These are phyloP conservation scores for Eumerus sabulonum DNA, from an alignment of 2,888 invertebrate species.

Conservation along the genomic window DNA sequence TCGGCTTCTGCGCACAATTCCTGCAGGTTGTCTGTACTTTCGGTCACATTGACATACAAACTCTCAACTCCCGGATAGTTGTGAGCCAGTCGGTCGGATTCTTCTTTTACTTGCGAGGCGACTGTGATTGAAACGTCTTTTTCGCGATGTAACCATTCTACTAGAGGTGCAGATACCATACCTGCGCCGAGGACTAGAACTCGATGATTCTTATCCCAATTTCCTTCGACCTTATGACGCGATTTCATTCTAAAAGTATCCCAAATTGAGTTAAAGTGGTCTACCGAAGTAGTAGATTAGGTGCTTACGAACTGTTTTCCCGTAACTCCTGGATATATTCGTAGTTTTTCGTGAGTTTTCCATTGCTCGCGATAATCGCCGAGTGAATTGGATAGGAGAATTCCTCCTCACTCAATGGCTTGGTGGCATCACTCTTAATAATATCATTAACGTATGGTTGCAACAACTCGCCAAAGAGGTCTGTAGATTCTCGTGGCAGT, in stretches of 20 bases:
- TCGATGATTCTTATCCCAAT: slow-evolving; percentile 82
- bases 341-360: slow-evolving; percentile 93
- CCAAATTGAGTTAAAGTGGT: neutral
- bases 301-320: slow-evolving; percentile 81
- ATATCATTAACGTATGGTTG: slow-evolving; percentile 94
- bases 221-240: slow-evolving; percentile 86
- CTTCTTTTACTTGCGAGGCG: slow-evolving; percentile 92
- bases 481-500: slow-evolving; percentile 97
- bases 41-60: slow-evolving; percentile 89
- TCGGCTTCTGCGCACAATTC: slow-evolving; percentile 87
- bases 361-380: slow-evolving; percentile 98
- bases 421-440: slow-evolving; percentile 89
- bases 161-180: slow-evolving; percentile 94
- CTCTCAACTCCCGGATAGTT: slow-evolving; percentile 89
- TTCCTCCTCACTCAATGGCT: slow-evolving; percentile 87
- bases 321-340: slow-evolving; percentile 96
- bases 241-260: slow-evolving; percentile 80
- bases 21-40: slow-evolving; percentile 84
- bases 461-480: slow-evolving; percentile 97
- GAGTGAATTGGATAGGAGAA: slow-evolving; percentile 80
- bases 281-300: neutral
- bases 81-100: slow-evolving; percentile 90
- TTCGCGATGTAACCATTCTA: slow-evolving; percentile 95
- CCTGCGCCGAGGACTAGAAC: slow-evolving; percentile 97
- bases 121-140: slow-evolving; percentile 90